Evolutionary conservation across 1,140 invertebrate species (phyloP), one percentile per base, ranked within the genome.

Genomic region (Aphelenchoides avenae): DNA sequence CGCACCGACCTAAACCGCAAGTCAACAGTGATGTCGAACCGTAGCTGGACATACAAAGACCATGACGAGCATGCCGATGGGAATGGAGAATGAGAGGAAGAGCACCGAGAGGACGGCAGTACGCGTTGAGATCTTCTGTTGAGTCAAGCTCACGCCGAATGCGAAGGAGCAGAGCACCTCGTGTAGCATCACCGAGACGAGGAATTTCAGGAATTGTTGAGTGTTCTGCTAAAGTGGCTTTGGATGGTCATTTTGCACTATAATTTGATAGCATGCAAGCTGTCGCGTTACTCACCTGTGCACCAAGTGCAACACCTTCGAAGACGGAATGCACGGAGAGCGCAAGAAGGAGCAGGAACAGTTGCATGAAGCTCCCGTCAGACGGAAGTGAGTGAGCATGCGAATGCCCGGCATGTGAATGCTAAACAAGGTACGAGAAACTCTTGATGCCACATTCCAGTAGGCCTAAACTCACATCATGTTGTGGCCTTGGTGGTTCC

Each of bases 271-370:
- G n/a, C n/a, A n/a, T n/a, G n/a, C n/a, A n/a, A n/a, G n/a, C n/a
- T n/a, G n/a, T n/a, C n/a, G n/a, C n/a, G n/a, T n/a, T n/a, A n/a
- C n/a, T 22, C 55, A 47, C 44, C 39, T 79, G 77, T 13, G 81
- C 66, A 13, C 79, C 79, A 13, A 80, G 57, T 11, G 80, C 78
- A 20, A 81, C 57, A 31, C 79, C 79, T 75, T 81, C 79, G 55
- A 80, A 81, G 11, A 81, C 44, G 3, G 78, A 79, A 61, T 80
- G 79, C 34, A 79, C 52, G 20, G 79, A 76, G 6, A 79, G 64
- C 6, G 78, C 79, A 24, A 80, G 52, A 18, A 79, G 55, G 5
- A 80, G 59, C n/a, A 80, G 48, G 29, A 78, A 57, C 52, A 76
- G 77, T 7, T 67, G 47, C 5, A 68, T 27, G 2, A 57, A 50